phyloP scores from a whole-genome alignment of 2,797 vertebrate genomes.

The Darevskia nairensis region DNA sequence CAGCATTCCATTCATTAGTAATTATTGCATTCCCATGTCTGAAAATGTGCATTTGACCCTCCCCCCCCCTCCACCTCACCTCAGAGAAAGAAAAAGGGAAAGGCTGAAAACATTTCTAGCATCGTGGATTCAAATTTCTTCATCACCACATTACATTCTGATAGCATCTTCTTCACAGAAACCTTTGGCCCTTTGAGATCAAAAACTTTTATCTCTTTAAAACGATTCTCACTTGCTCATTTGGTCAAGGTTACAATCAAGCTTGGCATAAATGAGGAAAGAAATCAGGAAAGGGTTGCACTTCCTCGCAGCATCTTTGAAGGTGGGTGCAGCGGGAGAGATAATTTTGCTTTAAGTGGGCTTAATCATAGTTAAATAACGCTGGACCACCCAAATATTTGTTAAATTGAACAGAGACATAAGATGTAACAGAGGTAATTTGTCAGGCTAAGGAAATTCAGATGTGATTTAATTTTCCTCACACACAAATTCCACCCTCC shows the following conservation, averaged over 20 bases:
- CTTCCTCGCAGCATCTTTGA: slow-evolving; percentile 48
- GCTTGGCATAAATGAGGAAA: slow-evolving; percentile 43
- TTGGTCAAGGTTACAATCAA: slow-evolving; percentile 56
- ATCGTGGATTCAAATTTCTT: slow-evolving; percentile 49
- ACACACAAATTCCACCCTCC: slow-evolving; percentile 40
- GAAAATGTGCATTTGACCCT: slow-evolving; percentile 19
- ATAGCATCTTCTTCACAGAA: slow-evolving; percentile 39
- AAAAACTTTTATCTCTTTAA: slow-evolving; percentile 45
- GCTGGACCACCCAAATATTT: slow-evolving; percentile 60
- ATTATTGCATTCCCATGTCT: slow-evolving; percentile 7
- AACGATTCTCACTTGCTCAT: slow-evolving; percentile 56
- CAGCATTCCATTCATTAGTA: background rate
- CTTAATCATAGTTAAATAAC: slow-evolving; percentile 67
- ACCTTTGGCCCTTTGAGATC: slow-evolving; percentile 39
- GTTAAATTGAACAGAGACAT: slow-evolving; percentile 68
- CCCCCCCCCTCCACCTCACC: too few species aligned
- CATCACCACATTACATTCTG: slow-evolving; percentile 47
- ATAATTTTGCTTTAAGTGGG: slow-evolving; percentile 58
- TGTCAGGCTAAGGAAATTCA: slow-evolving; percentile 66
- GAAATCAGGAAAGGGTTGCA: slow-evolving; percentile 34
- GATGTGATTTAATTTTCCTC: slow-evolving; percentile 68
- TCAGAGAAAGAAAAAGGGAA: background rate
- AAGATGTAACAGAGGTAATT: slow-evolving; percentile 65
- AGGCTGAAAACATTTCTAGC: slow-evolving; percentile 29
- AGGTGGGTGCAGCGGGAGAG: background rate